Evolutionary conservation across 2,888 invertebrate genomes (phyloP).

Genomic region (Drosophila austrosaltans): DNA sequence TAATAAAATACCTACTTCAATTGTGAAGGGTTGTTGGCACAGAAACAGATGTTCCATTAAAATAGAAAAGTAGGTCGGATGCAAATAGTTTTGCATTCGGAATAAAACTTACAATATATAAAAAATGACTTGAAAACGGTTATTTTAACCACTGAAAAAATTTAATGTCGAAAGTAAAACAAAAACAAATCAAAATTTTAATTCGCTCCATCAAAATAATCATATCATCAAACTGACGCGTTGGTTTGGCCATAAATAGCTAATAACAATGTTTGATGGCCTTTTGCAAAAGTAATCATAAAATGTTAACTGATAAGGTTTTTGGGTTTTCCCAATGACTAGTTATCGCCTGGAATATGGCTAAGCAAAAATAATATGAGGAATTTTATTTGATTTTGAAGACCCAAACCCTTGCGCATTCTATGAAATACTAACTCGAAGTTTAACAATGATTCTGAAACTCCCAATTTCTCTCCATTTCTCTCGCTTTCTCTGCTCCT

Average conservation of each 20-base stretch:
- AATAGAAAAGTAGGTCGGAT: no score
- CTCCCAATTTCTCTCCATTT: neutral
- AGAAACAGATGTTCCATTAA: no score
- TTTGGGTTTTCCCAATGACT: conserved; percentile 13
- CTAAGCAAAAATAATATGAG: conserved; percentile 2
- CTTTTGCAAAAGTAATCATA: neutral
- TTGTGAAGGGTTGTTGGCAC: no score
- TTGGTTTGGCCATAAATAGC: neutral
- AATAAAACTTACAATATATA: no score
- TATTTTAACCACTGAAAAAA: no score
- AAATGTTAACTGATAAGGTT: conserved; percentile 2
- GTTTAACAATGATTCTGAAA: conserved; percentile 4
- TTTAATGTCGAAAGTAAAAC: neutral
- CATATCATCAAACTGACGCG: neutral
- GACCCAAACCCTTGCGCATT: conserved; percentile 58
- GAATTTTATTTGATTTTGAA: conserved; percentile 7
- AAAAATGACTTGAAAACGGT: no score
- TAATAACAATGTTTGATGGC: neutral
- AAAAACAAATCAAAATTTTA: neutral
- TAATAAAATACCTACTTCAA: no score
- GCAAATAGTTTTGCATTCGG: no score
- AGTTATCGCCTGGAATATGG: conserved; percentile 1
- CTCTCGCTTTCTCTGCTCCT: conserved; percentile 52
- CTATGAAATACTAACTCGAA: conserved; percentile 50
- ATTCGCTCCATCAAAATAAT: neutral